phyloP scores from a whole-genome alignment of 2,888 invertebrate species.

The Eledona agricola region DNA sequence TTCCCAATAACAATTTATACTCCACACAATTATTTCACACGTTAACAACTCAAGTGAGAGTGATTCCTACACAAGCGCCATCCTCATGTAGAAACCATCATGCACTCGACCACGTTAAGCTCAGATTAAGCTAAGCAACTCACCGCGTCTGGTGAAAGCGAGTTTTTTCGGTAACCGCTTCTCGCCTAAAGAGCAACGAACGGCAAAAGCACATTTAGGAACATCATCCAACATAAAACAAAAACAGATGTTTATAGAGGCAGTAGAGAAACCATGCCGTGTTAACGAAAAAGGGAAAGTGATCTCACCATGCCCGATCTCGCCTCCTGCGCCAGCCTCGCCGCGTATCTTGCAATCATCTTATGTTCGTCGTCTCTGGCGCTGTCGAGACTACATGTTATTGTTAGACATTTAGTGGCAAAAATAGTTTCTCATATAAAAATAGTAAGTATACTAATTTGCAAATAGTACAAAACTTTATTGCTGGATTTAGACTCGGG shows the following conservation, averaged over 20 bases:
- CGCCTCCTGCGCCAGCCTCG: constrained; percentile 91
- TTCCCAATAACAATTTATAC: constrained; percentile 18
- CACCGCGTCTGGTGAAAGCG: constrained; percentile 71
- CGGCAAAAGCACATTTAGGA: constrained; percentile 59
- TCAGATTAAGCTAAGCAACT: constrained; percentile 54
- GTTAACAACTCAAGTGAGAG: too few relatives aligned
- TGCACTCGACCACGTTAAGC: constrained; percentile 20
- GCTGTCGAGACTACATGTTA: constrained; percentile 59
- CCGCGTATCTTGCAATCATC: constrained; percentile 96
- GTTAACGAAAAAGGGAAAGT: too few relatives aligned
- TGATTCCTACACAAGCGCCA: too few relatives aligned
- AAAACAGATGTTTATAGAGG: constrained; percentile 32
- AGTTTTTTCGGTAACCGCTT: constrained; percentile 68
- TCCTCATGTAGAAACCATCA: too few relatives aligned
- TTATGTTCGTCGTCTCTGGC: constrained; percentile 90
- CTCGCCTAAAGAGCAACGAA: constrained; percentile 66
- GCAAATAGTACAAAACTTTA: too few relatives aligned
- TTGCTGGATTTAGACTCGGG: too few relatives aligned
- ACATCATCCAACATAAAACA: constrained; percentile 47
- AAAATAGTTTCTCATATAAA: constrained; percentile 6
- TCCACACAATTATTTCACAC: too few relatives aligned
- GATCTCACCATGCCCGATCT: constrained; percentile 72
- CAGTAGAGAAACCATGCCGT: constrained; percentile 43
- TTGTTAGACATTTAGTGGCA: constrained; percentile 8
- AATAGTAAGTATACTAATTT: too few relatives aligned